Evolutionary conservation across 1,140 invertebrate species (phyloP).

Genomic region (Lepidurus arcticus): DNA sequence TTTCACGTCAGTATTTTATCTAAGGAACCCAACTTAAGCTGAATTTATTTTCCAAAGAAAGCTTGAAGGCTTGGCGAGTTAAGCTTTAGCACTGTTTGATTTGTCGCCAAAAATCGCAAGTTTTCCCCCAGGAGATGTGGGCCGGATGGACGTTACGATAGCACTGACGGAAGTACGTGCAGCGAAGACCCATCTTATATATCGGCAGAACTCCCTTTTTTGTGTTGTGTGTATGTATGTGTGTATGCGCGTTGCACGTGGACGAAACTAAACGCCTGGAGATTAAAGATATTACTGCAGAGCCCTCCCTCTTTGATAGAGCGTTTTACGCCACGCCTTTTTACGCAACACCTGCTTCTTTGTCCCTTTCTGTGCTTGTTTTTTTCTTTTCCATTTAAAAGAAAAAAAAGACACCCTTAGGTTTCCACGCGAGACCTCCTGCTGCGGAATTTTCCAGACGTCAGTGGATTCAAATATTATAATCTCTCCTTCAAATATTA

Average conservation of each 20-base stretch:
- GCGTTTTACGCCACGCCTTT: neutral
- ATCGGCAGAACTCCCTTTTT: neutral
- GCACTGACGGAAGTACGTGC: neutral
- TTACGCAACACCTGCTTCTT: conserved; percentile 10
- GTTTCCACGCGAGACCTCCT: neutral
- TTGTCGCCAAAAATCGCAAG: neutral
- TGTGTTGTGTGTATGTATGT: neutral
- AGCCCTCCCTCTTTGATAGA: neutral
- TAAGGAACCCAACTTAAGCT: no score
- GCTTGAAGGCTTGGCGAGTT: no score
- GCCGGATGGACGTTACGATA: neutral
- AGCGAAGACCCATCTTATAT: conserved; percentile 3
- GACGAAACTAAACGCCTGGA: neutral
- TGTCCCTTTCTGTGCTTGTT: neutral
- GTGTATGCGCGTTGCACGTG: neutral
- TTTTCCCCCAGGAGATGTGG: neutral
- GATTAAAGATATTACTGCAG: conserved; percentile 3
- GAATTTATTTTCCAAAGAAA: no score
- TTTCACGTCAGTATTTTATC: no score
- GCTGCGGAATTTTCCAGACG: neutral
- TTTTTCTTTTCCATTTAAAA: neutral
- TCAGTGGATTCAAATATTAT: neutral
- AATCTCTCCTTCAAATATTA: neutral
- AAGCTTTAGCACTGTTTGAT: no score
- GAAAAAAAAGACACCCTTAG: neutral